phyloP scores from a whole-genome alignment of 1,140 invertebrate genomes.

The Apis laboriosa region DNA sequence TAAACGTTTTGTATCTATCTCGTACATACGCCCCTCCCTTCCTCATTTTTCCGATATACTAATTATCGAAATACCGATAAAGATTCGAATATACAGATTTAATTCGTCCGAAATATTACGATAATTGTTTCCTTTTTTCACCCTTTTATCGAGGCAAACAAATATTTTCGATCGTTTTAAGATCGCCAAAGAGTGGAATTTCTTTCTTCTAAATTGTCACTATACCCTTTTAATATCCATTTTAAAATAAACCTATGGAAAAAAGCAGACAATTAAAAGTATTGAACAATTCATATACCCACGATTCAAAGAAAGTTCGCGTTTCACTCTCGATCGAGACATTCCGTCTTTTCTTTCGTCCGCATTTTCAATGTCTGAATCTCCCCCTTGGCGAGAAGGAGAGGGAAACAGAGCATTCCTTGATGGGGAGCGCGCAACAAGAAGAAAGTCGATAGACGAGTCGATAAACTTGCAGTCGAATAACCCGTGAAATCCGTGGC shows the following conservation, averaged over 20 bases:
- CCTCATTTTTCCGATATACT: constrained; percentile 23
- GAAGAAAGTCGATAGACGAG: constrained; percentile 13
- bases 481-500: constrained; percentile 17
- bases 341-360: neutral
- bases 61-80: constrained; percentile 32
- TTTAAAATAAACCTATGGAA: no score
- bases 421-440: neutral
- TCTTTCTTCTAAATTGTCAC: no score
- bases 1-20: neutral
- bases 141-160: neutral
- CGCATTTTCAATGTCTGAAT: no score
- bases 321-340: no score
- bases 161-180: neutral
- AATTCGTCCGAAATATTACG: constrained; percentile 5
- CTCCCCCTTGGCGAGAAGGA: neutral
- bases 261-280: no score
- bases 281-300: no score
- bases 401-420: neutral
- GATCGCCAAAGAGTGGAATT: no score
- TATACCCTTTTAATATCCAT: no score
- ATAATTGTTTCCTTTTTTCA: neutral
- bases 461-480: neutral
- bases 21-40: no score
- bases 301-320: no score
- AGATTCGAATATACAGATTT: neutral